Base-by-base conservation (phyloP, 2,797 vertebrate species). In the Ctenochaetus hawaiiensis region DNA sequence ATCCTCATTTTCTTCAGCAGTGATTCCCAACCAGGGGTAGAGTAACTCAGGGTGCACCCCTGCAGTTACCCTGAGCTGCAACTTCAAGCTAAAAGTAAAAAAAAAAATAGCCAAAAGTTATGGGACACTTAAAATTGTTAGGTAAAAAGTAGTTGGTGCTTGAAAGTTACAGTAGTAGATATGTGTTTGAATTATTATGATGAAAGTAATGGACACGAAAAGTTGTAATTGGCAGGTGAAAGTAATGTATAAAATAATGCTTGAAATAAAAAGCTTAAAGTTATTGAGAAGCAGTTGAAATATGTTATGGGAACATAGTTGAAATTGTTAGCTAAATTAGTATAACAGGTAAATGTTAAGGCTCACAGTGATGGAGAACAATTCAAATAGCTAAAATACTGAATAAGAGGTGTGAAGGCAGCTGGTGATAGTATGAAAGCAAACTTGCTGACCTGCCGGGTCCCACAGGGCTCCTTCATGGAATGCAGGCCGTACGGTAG, bases 401-500 rank as follows among this genome's bases (percentile, higher is more conserved):
- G 26, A 30, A 30, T 30, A 30, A 30, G 26, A 30, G 26, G 26
- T 30, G 26, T 30, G 26, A 30, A 30, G 26, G 26, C 30, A 37
- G 11, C 30, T 57, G 37, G 18, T 14, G 16, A 13, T 8, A 14
- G 11, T 41, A 1, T 0, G 13, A 43, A 22, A 22, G n/a, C n/a
- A 14, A 5, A 45, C 5, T 23, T 18, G 14, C 45, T 6, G 47
- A 3, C 3, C 0, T 14, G 18, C 4, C 17, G 18, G 52, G 5
- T 59, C 45, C 52, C 48, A n/a, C 80, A 99, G 98, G 98, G 98
- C 53, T 96, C 96, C 18, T 99, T 98, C 88, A 97, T 99, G 96
- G 98, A 99, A 90, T 99, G 98, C 87, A 95, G 97, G 81, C 98
- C 97, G 0, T 97, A 99, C 67, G 96, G 96, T 83, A 96, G 93